These are phyloP conservation scores for Lateolabrax maculatus DNA, from an alignment of 2,797 vertebrate species.

Conservation along the genomic window DNA sequence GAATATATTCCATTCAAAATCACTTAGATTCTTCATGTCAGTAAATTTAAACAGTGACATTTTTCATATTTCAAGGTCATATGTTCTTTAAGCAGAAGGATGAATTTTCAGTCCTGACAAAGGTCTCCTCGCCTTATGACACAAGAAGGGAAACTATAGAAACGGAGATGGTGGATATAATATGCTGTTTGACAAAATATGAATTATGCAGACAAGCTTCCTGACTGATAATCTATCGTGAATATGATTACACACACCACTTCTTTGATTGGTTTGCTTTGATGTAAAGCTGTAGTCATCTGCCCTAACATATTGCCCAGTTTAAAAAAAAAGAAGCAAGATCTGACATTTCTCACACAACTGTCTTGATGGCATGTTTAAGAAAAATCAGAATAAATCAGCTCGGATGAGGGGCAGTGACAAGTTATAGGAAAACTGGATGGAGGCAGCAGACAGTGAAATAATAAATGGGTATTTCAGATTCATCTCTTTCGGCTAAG, in stretches of 20 bases:
- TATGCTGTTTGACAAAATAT: conserved; percentile 53
- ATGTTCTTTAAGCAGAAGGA: conserved; percentile 17
- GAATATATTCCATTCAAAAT: conserved; percentile 15
- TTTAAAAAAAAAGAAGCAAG: conserved; percentile 21
- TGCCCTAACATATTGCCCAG: conserved; percentile 6
- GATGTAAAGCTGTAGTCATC: conserved; percentile 21
- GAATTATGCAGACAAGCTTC: conserved; percentile 49
- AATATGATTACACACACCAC: conserved; percentile 27
- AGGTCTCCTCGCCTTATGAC: conserved; percentile 4
- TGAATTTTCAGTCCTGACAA: conserved; percentile 41
- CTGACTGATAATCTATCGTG: conserved; percentile 37
- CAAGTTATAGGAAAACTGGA: conserved; percentile 24
- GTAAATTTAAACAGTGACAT: conserved; percentile 25
- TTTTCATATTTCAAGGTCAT: conserved; percentile 28
- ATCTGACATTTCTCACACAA: not conserved
- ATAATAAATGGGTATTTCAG: conserved; percentile 31
- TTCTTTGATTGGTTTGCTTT: conserved; percentile 32
- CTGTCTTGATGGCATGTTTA: conserved; percentile 9
- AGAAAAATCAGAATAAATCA: conserved; percentile 24
- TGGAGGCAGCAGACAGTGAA: conserved; percentile 29
- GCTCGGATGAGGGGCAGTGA: conserved; percentile 14
- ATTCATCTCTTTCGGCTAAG: conserved; percentile 38
- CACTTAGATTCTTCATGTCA: conserved; percentile 3
- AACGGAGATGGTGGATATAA: conserved; percentile 33
- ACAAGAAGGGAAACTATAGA: conserved; percentile 6